These are phyloP conservation scores for Vanessa cardui DNA, from an alignment of 2,888 invertebrate species.

Conservation along the genomic window DNA sequence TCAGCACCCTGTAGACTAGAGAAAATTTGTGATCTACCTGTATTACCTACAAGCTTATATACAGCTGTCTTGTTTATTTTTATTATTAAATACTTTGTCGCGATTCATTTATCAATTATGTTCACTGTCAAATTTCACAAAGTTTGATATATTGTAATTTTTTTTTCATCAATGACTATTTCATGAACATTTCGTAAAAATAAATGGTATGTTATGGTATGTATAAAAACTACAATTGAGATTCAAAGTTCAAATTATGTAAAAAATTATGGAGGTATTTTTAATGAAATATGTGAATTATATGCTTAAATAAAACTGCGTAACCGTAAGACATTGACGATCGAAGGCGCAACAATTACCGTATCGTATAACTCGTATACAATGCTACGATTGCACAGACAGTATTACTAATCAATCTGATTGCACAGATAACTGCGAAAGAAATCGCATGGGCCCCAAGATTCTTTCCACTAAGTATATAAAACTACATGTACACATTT, in stretches of 20 bases:
- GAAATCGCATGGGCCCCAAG: conserved; percentile 9
- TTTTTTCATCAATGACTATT: background rate
- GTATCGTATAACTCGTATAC: too few relatives aligned
- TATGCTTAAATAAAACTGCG: too few relatives aligned
- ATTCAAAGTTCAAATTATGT: conserved; percentile 21
- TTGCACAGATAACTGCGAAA: too few relatives aligned
- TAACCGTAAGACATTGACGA: too few relatives aligned
- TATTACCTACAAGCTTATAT: conserved; percentile 67
- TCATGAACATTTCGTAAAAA: background rate
- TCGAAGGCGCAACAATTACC: too few relatives aligned
- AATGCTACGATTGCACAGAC: too few relatives aligned
- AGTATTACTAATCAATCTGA: too few relatives aligned
- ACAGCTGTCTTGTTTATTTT: conserved; percentile 52
- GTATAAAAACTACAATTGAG: conserved; percentile 10
- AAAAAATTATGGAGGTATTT: too few relatives aligned
- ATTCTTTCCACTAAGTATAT: conserved; percentile 16
- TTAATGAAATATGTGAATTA: too few relatives aligned
- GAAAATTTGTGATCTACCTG: conserved; percentile 62
- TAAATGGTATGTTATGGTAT: background rate
- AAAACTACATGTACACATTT: conserved; percentile 23
- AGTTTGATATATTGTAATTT: background rate
- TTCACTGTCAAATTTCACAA: background rate
- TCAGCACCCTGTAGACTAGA: conserved; percentile 78
- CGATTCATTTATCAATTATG: background rate
- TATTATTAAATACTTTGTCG: conserved; percentile 5